These are phyloP conservation scores for Asbolus verrucosus DNA, from an alignment of 1,140 invertebrate genomes.

Conservation along the genomic window DNA sequence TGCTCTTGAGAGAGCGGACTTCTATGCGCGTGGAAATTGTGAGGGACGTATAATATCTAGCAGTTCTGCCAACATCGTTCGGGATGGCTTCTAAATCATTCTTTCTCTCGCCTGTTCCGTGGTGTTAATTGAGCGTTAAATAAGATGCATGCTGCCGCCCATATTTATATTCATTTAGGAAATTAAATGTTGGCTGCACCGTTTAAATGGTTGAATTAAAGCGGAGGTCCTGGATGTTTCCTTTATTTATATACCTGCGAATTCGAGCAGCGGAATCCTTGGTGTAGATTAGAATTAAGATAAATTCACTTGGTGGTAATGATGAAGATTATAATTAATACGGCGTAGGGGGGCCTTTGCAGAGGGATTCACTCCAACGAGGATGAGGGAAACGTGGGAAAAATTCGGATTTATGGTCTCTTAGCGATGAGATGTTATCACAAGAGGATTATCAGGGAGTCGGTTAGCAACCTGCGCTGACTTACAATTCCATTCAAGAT, in stretches of 20 bases:
- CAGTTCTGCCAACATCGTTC: constrained; percentile 2
- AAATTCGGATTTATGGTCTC: constrained; percentile 1
- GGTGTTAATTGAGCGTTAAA: constrained; percentile 4
- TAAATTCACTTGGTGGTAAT: background rate
- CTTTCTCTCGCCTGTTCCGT: background rate
- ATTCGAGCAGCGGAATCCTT: background rate
- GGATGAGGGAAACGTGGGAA: too few species aligned
- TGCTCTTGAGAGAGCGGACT: too few species aligned
- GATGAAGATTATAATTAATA: background rate
- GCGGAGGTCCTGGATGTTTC: background rate
- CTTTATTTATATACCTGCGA: constrained; percentile 11
- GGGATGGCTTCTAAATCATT: constrained; percentile 6
- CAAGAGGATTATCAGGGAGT: too few species aligned
- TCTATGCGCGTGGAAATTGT: too few species aligned
- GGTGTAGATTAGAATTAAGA: constrained; percentile 22
- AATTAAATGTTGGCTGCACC: background rate
- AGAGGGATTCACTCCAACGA: too few species aligned
- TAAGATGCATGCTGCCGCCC: background rate
- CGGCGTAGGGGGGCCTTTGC: background rate
- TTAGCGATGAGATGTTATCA: too few species aligned
- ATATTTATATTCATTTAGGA: constrained; percentile 1
- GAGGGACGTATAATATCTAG: too few species aligned
- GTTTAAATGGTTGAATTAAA: background rate
- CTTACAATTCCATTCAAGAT: background rate
- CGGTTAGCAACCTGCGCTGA: too few species aligned